Base-by-base conservation (phyloP, 2,797 vertebrate species). In the Falco rusticolus region DNA sequence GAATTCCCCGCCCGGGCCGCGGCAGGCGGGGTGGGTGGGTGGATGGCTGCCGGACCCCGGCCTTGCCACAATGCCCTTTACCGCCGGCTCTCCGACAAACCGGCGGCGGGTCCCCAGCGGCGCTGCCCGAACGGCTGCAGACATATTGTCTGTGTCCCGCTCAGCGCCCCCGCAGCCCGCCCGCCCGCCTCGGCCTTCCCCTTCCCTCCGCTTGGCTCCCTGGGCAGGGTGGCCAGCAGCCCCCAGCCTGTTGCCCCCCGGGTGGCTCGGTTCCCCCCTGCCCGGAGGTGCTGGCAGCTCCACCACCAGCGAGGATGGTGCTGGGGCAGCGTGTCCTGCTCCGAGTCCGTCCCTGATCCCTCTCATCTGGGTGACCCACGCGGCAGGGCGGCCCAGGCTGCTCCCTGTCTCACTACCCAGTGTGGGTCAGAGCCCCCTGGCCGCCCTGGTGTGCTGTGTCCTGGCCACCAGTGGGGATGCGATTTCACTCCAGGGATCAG, bases 361-460 rank as follows among this genome's bases (percentile, higher is more conserved):
- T 60, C 78, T 15, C 28, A 0, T 21, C 7, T 19, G 72, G 69
- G 71, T 10, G 21, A 66, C 60, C 78, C 37, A 2, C 10, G 0
- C 22, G 54, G 45, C 41, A 6, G 13, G 25, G 29, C 53, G 43
- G 63, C 68, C n/a, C 10, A 4, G 28, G 25, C 43, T 37, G 59
- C 20, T 31, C 56, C 31, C 1, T 15, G 5, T 34, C 28, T 25
- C 13, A 5, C 29, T 5, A 8, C 16, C 13, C 25, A 8, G 39
- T 8, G 1, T 4, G 2, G 51, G 21, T 31, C 0, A 3, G 41
- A 66, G 53, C 43, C 43, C 56, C 26, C 3, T 1, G 10, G 19
- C 2, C 3, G 13, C 31, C 4, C 1, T 3, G 1, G 7, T 10
- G 29, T 51, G 31, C 39, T 11, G 0, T 8, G 80, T 25, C 39